phyloP scores from a whole-genome alignment of 2,113 vertebrate genomes.

The Calypte anna region DNA sequence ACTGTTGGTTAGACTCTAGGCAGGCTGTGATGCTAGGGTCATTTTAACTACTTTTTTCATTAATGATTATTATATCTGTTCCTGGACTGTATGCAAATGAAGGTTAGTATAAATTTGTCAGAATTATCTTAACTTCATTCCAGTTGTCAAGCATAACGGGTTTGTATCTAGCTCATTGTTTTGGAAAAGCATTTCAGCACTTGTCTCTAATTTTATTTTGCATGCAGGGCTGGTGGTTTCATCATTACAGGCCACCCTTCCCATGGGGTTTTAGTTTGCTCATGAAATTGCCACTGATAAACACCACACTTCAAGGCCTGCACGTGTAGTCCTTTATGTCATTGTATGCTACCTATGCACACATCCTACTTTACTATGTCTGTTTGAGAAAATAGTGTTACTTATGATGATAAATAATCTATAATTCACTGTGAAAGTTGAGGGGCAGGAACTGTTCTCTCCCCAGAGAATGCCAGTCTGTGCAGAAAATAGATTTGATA shows the following conservation, averaged over 20 bases:
- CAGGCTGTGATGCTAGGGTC: neutral
- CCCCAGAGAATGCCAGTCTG: neutral
- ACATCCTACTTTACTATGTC: fast-evolving
- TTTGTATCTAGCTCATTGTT: constrained; percentile 29
- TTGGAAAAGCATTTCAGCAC: constrained; percentile 3
- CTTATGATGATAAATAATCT: neutral
- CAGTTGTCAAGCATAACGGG: constrained; percentile 12
- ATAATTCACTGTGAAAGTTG: neutral
- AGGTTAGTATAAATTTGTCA: constrained; percentile 54
- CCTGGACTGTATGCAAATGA: constrained; percentile 52
- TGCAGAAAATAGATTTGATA: neutral
- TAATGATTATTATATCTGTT: constrained; percentile 15
- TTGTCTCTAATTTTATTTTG: constrained; percentile 47
- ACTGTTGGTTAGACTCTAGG: constrained; percentile 15
- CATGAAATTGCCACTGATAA: neutral
- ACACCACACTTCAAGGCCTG: neutral
- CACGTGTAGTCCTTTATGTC: neutral
- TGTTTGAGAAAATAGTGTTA: neutral
- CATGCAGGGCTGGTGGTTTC: constrained; percentile 13
- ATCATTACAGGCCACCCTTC: neutral
- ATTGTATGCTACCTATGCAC: neutral
- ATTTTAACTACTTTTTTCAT: constrained; percentile 60
- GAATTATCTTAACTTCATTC: constrained; percentile 55
- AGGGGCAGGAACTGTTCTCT: neutral
- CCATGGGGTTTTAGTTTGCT: neutral